phyloP scores from a whole-genome alignment of 2,797 vertebrate species.

The Scomberomorus guttatus region DNA sequence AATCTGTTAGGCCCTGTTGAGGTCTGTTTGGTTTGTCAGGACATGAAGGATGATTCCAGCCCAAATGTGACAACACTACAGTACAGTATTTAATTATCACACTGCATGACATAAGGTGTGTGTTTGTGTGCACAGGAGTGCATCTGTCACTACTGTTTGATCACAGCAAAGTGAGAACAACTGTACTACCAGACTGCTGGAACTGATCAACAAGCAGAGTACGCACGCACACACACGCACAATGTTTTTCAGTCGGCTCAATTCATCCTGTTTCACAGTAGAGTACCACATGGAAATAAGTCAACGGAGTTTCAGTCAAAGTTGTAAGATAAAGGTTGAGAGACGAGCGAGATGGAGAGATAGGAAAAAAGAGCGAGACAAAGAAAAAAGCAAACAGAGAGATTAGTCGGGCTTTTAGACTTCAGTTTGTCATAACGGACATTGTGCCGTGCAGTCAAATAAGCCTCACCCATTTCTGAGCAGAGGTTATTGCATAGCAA shows the following conservation, averaged over 20 bases:
- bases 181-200: constrained; percentile 54
- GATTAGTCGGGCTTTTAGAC: background rate
- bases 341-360: background rate
- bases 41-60: constrained; percentile 22
- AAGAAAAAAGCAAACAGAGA: constrained; percentile 13
- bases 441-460: constrained; percentile 13
- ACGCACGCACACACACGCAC: constrained; percentile 18
- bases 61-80: constrained; percentile 13
- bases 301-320: background rate
- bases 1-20: background rate
- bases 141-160: constrained; percentile 73
- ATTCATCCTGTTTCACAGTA: constrained; percentile 7
- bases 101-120: background rate
- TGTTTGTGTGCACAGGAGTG: constrained; percentile 33
- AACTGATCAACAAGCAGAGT: constrained; percentile 31
- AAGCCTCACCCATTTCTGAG: background rate
- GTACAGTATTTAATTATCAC: constrained; percentile 26
- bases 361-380: background rate
- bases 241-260: background rate
- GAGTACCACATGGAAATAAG: background rate
- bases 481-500: background rate
- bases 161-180: constrained; percentile 76
- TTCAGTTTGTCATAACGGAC: background rate
- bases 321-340: background rate
- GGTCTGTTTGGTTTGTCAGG: constrained; percentile 11